phyloP scores from a whole-genome alignment of 2,113 vertebrate genomes.

The Lagenorhynchus albirostris region DNA sequence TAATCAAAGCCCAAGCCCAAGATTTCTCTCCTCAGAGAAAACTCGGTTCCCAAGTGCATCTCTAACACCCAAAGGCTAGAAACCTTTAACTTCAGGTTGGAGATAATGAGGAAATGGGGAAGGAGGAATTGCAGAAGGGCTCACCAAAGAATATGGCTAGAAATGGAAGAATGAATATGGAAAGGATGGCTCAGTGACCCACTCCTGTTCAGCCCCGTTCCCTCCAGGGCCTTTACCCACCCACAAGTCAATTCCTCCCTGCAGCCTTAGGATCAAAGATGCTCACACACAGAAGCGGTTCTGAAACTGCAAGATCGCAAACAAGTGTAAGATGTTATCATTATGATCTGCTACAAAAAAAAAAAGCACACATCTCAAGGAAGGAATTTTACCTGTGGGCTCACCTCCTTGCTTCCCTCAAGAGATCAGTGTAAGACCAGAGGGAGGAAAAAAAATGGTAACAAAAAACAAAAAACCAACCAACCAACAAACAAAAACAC shows the following conservation, averaged over 20 bases:
- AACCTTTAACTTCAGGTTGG: background rate
- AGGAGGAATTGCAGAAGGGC: background rate
- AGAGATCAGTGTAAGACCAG: background rate
- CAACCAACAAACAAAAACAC: background rate
- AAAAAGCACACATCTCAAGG: background rate
- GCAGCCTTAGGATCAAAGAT: background rate
- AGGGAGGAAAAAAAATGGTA: background rate
- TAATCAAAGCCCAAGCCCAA: background rate
- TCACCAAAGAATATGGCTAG: background rate
- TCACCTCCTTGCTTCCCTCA: background rate
- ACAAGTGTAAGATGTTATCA: background rate
- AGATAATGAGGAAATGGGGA: background rate
- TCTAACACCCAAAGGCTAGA: background rate
- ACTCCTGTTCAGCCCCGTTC: accelerated
- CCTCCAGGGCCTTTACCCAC: background rate
- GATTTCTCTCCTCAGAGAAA: background rate
- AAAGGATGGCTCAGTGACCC: background rate
- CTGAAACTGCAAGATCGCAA: background rate
- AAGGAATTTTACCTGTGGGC: background rate
- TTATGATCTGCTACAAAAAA: background rate
- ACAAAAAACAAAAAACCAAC: background rate
- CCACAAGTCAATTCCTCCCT: background rate
- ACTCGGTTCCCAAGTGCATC: background rate
- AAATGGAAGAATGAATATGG: background rate
- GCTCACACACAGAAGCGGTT: background rate